phyloP scores from a whole-genome alignment of 1,140 invertebrate species.

The Babylonia areolata region DNA sequence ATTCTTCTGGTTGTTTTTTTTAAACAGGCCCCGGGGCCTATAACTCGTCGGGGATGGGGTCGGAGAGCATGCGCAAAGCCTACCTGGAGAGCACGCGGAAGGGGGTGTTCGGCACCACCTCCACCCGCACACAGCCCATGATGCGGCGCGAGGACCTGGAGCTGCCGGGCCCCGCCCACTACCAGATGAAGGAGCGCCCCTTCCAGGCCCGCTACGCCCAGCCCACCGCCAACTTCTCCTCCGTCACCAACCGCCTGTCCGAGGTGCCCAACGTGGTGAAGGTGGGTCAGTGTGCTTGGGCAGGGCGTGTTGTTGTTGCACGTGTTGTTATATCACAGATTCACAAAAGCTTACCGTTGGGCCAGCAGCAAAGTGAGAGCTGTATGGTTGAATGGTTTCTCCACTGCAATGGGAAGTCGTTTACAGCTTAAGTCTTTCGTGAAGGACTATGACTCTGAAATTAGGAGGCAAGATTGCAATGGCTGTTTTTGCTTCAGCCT shows the following conservation, averaged over 20 bases:
- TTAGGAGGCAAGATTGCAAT: too few species aligned
- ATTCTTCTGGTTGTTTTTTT: neutral
- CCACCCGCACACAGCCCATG: slow-evolving; percentile 59
- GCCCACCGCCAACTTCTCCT: slow-evolving; percentile 70
- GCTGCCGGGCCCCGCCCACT: slow-evolving; percentile 68
- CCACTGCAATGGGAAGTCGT: too few species aligned
- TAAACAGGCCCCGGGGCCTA: slow-evolving; percentile 73
- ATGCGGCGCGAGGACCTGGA: slow-evolving; percentile 60
- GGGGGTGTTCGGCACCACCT: slow-evolving; percentile 72
- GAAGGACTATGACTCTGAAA: too few species aligned
- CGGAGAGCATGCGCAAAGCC: slow-evolving; percentile 73
- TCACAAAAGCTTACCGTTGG: too few species aligned
- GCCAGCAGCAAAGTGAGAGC: too few species aligned
- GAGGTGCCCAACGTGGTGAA: slow-evolving; percentile 36
- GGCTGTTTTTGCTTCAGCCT: too few species aligned
- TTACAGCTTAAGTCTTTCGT: too few species aligned
- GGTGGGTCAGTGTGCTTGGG: neutral
- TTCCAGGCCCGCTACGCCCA: slow-evolving; percentile 58
- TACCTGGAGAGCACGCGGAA: slow-evolving; percentile 71
- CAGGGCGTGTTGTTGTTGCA: neutral
- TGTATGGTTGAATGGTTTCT: too few species aligned
- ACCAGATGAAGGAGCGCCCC: slow-evolving; percentile 67
- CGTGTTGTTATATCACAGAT: too few species aligned
- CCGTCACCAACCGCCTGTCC: slow-evolving; percentile 60
- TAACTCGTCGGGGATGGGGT: slow-evolving; percentile 73